Evolutionary conservation across 2,113 vertebrate genomes (phyloP).

Genomic region (Pica pica): DNA sequence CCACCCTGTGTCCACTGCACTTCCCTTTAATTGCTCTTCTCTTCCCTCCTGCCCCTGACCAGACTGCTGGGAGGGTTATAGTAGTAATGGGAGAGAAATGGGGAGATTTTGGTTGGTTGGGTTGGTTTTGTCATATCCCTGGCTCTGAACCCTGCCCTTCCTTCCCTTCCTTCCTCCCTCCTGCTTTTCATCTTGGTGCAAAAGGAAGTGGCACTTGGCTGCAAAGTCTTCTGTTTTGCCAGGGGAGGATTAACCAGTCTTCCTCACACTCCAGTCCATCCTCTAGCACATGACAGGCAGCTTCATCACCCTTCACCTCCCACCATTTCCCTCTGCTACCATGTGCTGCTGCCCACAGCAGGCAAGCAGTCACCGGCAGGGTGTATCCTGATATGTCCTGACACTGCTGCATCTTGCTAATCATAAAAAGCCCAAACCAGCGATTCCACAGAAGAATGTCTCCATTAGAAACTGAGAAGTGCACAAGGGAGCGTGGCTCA

Average conservation of each 20-base stretch:
- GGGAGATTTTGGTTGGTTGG: not conserved
- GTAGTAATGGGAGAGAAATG: not conserved
- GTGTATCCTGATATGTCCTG: not conserved
- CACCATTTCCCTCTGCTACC: not conserved
- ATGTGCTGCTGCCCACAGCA: not conserved
- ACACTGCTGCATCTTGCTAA: not conserved
- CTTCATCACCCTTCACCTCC: not conserved
- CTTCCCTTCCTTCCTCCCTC: not conserved
- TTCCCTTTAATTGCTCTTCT: not conserved
- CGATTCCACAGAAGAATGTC: not conserved
- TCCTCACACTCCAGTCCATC: fast-evolving
- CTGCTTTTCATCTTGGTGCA: not conserved
- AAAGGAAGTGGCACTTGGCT: not conserved
- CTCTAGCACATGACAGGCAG: not conserved
- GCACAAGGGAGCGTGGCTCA: fast-evolving
- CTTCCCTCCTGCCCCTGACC: not conserved
- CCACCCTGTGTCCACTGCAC: not conserved
- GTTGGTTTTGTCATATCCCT: not conserved
- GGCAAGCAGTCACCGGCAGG: not conserved
- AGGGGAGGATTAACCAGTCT: not conserved
- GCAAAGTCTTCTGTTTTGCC: not conserved
- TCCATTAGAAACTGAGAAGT: not conserved
- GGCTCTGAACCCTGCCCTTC: not conserved
- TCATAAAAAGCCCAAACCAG: not conserved
- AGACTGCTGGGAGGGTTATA: not conserved